phyloP scores from a whole-genome alignment of 2,797 vertebrate genomes.

The Onychomys leucogaster region DNA sequence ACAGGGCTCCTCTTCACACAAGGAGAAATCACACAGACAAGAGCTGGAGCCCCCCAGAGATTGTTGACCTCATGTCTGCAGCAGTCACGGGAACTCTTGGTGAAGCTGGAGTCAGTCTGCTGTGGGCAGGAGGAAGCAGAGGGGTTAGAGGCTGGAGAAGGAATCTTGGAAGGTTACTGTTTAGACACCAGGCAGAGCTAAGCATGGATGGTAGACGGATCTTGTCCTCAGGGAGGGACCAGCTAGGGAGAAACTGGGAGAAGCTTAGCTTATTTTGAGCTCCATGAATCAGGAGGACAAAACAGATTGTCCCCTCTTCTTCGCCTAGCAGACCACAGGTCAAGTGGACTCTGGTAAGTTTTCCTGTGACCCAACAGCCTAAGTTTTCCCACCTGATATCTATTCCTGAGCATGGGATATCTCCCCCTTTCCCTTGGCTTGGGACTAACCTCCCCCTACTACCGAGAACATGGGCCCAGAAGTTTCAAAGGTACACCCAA shows the following conservation, averaged over 20 bases:
- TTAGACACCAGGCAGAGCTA: not conserved
- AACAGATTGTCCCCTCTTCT: not conserved
- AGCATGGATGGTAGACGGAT: not conserved
- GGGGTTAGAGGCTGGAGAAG: not conserved
- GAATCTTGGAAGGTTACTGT: not conserved
- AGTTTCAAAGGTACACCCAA: too few relatives aligned
- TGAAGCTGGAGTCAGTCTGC: not conserved
- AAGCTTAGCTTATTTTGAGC: not conserved
- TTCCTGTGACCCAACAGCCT: too few relatives aligned
- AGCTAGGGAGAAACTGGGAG: not conserved
- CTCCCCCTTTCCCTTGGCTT: too few relatives aligned
- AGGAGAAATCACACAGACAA: not conserved
- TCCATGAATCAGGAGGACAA: not conserved
- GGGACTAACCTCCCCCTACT: too few relatives aligned
- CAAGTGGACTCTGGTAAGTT: too few relatives aligned
- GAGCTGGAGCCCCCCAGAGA: not conserved
- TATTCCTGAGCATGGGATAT: too few relatives aligned
- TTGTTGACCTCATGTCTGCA: not conserved
- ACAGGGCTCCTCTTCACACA: not conserved
- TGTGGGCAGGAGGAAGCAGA: not conserved
- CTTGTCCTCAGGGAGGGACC: not conserved
- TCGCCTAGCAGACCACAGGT: not conserved
- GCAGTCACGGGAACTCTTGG: not conserved
- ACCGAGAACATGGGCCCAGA: too few relatives aligned
- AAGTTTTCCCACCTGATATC: too few relatives aligned